These are phyloP conservation scores for Cydia fagiglandana DNA, from an alignment of 1,140 invertebrate genomes.

Conservation along the genomic window DNA sequence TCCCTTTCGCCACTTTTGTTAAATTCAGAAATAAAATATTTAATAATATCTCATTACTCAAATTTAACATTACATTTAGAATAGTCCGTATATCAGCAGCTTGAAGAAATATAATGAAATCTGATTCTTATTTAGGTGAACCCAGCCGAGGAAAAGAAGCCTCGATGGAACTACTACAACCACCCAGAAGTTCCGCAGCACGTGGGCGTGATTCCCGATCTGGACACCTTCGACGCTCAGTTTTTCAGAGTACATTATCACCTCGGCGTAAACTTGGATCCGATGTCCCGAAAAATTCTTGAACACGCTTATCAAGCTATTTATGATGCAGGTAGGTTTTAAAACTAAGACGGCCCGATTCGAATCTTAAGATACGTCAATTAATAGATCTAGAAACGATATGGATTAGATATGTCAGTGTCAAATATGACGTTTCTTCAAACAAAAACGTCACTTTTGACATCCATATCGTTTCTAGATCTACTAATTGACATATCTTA, in stretches of 20 bases:
- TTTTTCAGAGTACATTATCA: slow-evolving; percentile 57
- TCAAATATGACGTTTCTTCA: too few species aligned
- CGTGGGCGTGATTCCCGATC: slow-evolving; percentile 43
- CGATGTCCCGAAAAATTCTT: slow-evolving; percentile 50
- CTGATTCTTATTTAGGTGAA: slow-evolving; percentile 38
- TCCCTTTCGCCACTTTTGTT: too few species aligned
- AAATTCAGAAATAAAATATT: too few species aligned
- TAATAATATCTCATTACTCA: background rate
- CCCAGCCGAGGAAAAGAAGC: slow-evolving; percentile 35
- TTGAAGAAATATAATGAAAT: background rate
- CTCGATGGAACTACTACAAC: slow-evolving; percentile 42
- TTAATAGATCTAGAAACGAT: too few species aligned
- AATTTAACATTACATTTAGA: too few species aligned
- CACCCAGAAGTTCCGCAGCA: slow-evolving; percentile 48
- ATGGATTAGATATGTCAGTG: too few species aligned
- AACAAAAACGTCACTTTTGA: too few species aligned
- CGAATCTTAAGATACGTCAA: too few species aligned
- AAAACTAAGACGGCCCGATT: too few species aligned
- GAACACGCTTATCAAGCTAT: slow-evolving; percentile 61
- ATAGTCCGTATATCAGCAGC: too few species aligned
- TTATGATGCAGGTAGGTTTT: slow-evolving; percentile 61
- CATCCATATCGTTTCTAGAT: too few species aligned
- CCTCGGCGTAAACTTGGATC: slow-evolving; percentile 47
- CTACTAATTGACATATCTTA: too few species aligned
- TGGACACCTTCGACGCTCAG: slow-evolving; percentile 57